Percentiles rank a stretch among this genome's conserved stretches.
Evolutionary conservation across 2,888 invertebrate genomes (phyloP).

Genomic region (Dinocampus coccinellae): DNA sequence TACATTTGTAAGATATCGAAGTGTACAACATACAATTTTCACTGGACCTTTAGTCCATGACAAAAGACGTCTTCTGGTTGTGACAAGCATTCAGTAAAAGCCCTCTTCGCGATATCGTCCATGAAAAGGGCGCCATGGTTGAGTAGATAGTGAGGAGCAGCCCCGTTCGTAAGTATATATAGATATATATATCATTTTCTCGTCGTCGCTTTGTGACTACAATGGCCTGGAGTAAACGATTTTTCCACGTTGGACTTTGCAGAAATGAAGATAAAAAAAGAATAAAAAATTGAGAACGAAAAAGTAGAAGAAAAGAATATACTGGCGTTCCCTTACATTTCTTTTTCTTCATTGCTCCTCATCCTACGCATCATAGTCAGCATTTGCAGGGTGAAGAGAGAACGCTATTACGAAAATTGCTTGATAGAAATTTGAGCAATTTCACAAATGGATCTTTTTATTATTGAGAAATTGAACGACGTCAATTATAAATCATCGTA

Average conservation of each 20-base stretch:
- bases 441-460: slow-evolving; percentile 57
- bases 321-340: slow-evolving; percentile 16
- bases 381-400: slow-evolving; percentile 1
- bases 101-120: slow-evolving; percentile 50
- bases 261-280: slow-evolving; percentile 39
- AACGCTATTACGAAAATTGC: slow-evolving; percentile 51
- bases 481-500: slow-evolving; percentile 53
- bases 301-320: neutral
- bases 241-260: slow-evolving; percentile 60
- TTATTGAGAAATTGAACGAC: slow-evolving; percentile 54
- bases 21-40: slow-evolving; percentile 66
- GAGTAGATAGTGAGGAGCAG: slow-evolving; percentile 29
- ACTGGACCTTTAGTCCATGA: slow-evolving; percentile 63
- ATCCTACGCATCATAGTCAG: neutral
- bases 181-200: slow-evolving; percentile 33
- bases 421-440: slow-evolving; percentile 67
- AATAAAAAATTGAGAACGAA: slow-evolving; percentile 12
- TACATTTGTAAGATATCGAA: slow-evolving; percentile 62
- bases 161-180: slow-evolving; percentile 20
- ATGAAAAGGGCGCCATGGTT: slow-evolving; percentile 40
- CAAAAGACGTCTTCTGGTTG: slow-evolving; percentile 61
- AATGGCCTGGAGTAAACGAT: slow-evolving; percentile 52
- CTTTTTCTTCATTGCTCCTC: too few species aligned
- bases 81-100: slow-evolving; percentile 47
- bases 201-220: slow-evolving; percentile 34